A percentile compares a stretch with the other conserved stretches of the same genome.
phyloP scores from a whole-genome alignment of 2,797 vertebrate genomes.

The Enteromius unitaeniatus region DNA sequence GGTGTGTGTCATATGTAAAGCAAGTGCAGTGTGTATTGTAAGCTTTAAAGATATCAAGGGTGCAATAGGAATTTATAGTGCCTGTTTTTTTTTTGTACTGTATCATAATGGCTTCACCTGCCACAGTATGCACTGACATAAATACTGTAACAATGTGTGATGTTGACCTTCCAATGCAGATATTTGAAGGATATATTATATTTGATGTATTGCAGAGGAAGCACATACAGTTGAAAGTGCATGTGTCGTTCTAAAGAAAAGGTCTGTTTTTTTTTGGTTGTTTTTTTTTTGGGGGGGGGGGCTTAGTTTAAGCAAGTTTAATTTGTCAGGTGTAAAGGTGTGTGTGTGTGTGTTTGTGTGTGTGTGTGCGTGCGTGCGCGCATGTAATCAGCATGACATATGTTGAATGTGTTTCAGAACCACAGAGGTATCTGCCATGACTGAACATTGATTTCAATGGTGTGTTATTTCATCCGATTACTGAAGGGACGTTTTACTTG shows the following conservation, averaged over 20 bases:
- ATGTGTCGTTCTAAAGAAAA: slow-evolving; percentile 68
- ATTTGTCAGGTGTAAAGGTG: slow-evolving; percentile 57
- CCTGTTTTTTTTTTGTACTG: slow-evolving; percentile 45
- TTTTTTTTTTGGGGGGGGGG: no score
- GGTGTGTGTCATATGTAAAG: slow-evolving; percentile 40
- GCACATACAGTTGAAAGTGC: slow-evolving; percentile 66
- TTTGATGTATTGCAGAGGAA: slow-evolving; percentile 60
- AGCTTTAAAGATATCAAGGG: slow-evolving; percentile 55
- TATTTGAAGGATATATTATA: slow-evolving; percentile 39
- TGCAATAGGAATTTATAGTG: slow-evolving; percentile 56
- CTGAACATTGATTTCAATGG: slow-evolving; percentile 67
- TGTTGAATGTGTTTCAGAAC: slow-evolving; percentile 86
- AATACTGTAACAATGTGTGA: slow-evolving; percentile 49
- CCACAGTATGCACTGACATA: slow-evolving; percentile 52
- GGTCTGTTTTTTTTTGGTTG: slow-evolving; percentile 60
- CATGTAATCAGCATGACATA: slow-evolving; percentile 73
- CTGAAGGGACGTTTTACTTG: slow-evolving; percentile 68
- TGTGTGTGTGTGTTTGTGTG: slow-evolving; percentile 62
- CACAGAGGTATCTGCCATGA: slow-evolving; percentile 70
- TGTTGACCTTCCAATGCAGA: slow-evolving; percentile 56
- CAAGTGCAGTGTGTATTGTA: slow-evolving; percentile 53
- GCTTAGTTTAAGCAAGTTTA: slow-evolving; percentile 60
- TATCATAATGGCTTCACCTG: slow-evolving; percentile 3
- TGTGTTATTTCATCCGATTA: slow-evolving; percentile 66
- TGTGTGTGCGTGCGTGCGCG: slow-evolving; percentile 46